Conservation (phyloP, 2,797 vertebrate species). For the Microcaecilia unicolor region DNA sequence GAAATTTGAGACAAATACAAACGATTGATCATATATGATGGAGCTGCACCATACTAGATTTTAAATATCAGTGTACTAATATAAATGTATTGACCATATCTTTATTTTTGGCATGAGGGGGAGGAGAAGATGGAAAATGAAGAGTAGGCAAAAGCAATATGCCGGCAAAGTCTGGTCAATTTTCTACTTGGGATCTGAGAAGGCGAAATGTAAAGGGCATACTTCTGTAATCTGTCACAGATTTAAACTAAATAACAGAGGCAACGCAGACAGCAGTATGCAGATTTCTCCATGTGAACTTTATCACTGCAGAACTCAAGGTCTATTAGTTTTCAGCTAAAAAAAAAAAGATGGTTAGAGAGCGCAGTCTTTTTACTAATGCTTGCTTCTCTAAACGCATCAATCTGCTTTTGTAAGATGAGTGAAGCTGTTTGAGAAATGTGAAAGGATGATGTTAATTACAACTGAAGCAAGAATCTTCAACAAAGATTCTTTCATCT, state of each 20-base stretch:
- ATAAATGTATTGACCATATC: no score
- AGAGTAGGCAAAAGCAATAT: no score
- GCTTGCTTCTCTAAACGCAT: constrained; percentile 26
- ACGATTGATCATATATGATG: no score
- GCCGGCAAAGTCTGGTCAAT: no score
- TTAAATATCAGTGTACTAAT: no score
- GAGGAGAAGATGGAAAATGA: no score
- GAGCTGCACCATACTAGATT: no score
- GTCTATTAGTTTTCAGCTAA: constrained; percentile 40
- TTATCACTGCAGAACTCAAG: constrained; percentile 15
- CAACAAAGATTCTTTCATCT: constrained; percentile 4
- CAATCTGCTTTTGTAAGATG: constrained; percentile 26
- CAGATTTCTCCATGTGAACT: constrained; percentile 24
- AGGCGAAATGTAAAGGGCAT: no score
- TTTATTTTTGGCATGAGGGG: no score
- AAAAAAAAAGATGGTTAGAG: constrained; percentile 51
- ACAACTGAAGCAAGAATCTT: constrained; percentile 1
- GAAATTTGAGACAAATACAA: no score
- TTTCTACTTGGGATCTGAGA: no score
- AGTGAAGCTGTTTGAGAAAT: constrained; percentile 14
- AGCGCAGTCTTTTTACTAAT: constrained; percentile 13
- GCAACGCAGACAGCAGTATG: constrained; percentile 21
- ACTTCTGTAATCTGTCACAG: no score
- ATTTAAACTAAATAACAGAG: constrained; percentile 37
- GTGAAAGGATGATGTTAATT: constrained; percentile 2